phyloP scores from a whole-genome alignment of 2,113 vertebrate genomes.

The Ageneiosus marmoratus region DNA sequence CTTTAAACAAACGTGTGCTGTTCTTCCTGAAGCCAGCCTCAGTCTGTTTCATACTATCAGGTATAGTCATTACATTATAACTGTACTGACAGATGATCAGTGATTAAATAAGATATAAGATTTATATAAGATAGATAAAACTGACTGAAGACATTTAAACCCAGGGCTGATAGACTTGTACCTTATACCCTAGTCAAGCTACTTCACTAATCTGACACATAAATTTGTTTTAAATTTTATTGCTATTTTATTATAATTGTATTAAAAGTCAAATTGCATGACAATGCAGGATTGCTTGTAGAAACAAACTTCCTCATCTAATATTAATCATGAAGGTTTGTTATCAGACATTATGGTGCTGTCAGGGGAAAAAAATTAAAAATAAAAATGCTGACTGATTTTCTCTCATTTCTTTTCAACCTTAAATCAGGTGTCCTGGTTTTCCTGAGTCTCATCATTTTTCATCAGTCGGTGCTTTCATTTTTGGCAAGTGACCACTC shows the following conservation, averaged over 20 bases:
- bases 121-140: no score
- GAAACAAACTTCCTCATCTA: not conserved
- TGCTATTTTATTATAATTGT: no score
- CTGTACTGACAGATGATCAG: not conserved
- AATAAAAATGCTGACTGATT: not conserved
- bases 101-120: no score
- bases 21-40: conserved; percentile 86
- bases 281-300: not conserved
- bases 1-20: conserved; percentile 81
- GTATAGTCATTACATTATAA: conserved; percentile 59
- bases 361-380: not conserved
- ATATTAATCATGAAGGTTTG: not conserved
- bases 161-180: no score
- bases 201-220: no score
- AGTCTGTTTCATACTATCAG: conserved; percentile 82
- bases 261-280: no score
- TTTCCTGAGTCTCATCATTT: conserved; percentile 76
- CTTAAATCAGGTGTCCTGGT: conserved; percentile 75
- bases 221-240: no score
- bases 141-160: no score
- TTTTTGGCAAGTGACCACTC: conserved; percentile 73
- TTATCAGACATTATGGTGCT: not conserved
- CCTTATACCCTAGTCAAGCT: no score
- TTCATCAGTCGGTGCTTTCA: conserved; percentile 79
- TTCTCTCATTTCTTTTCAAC: not conserved